Base-by-base conservation (phyloP, 2,113 vertebrate genomes). In the Caloenas nicobarica region DNA sequence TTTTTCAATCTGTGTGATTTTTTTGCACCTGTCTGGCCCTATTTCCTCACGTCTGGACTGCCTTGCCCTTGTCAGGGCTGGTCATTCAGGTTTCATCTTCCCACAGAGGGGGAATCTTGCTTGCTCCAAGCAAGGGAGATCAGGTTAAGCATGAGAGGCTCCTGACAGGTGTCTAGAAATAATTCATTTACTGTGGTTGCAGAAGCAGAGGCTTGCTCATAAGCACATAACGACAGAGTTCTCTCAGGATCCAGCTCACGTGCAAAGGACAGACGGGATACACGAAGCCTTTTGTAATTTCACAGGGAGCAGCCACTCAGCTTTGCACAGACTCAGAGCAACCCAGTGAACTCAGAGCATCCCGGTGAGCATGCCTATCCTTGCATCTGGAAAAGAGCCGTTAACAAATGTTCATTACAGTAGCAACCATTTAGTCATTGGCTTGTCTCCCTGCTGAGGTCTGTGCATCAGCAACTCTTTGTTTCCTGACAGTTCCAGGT, bases 321-420 rank as follows among this genome's bases (percentile, higher is more conserved):
- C 23, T 54, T 62, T 81, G 56, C 70, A 34, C n/a, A n/a, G n/a
- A n/a, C n/a, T n/a, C n/a, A n/a, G n/a, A n/a, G n/a, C n/a, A n/a
- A n/a, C n/a, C n/a, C n/a, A n/a, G n/a, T 0, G 0, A 25, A 29
- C 40, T 54, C 3, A 3, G 69, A 69, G 34, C 18, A 74, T 53
- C 48, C n/a, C 61, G 38, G 48, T 5, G 57, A 61, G 33, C 5
- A 7, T 61, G 42, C 19, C 31, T 34, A 68, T 51, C 69, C 57
- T 51, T 79, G 66, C 72, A 80, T 53, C 50, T 79, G 73, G 57
- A 61, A 57, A 64, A 79, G 44, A 40, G 57, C 21, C 0, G 0
- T 68, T 44, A 74, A 23, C 42, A 81, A 84, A n/a, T 13, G 16
- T 57, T 82, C 62, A 34, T 64, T 76, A 44, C 2, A 9, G 6